Base-by-base conservation (phyloP, 1,140 invertebrate genomes). In the Drosophila repleta region DNA sequence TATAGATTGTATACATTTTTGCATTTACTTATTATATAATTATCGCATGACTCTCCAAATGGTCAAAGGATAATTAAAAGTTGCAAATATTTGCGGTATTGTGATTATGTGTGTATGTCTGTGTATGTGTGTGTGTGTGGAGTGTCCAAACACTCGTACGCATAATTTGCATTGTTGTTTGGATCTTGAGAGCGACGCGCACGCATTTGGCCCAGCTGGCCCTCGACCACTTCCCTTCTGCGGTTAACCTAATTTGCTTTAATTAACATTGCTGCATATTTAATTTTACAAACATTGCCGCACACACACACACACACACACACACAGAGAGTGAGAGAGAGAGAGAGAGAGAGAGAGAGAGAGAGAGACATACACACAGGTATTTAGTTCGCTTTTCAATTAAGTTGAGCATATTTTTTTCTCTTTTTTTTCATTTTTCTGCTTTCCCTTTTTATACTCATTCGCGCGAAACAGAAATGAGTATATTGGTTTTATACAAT, bases 191-290 rank as follows among this genome's bases (percentile, higher is more conserved):
- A 32, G 32, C 43, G 26, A n/a, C 41, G n/a, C 41, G 18, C 26
- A 8, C 39, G 21, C 39, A 45, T 24, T 20, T 15, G 4, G 17
- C 39, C 15, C 21, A 32, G 26, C 45, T 35, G 29, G n/a, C n/a
- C 48, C 43, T 10, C 52, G 32, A 26, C 32, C 46, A 37, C 68
- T 17, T 61, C 45, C 35, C 45, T 62, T 65, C 10, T 57, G 81
- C 68, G 82, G 79, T 75, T 76, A 87, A 88, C 73, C 84, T 87
- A 83, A 88, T 88, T 88, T 88, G 65, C 83, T 81, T 87, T 87
- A 87, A 87, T 87, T 87, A 87, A 88, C 83, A 75, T 57, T 76
- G 72, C 65, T 83, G 71, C 75, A 87, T 87, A 88, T 87, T 88
- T 88, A 78, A 88, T 87, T 74, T 76, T 58, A 55, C 83, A 87